phyloP scores from a whole-genome alignment of 1,140 invertebrate species.

The Cardiocondyla obscurior region DNA sequence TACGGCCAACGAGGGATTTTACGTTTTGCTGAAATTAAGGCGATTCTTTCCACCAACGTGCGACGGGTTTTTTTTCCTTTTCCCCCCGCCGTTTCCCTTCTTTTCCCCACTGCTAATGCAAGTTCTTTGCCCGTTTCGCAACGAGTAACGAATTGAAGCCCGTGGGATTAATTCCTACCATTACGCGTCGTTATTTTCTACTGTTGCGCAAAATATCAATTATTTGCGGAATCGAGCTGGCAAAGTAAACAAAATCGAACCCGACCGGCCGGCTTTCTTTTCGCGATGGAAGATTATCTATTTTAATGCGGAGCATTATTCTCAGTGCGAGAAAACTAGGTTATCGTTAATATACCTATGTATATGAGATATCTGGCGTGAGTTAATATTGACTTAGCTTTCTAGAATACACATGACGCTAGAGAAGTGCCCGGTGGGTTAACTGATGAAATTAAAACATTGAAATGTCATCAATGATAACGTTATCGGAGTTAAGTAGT shows the following conservation, averaged over 20 bases:
- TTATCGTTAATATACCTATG: conserved; percentile 26
- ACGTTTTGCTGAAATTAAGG: conserved; percentile 51
- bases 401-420: neutral
- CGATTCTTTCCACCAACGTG: conserved; percentile 19
- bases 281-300: neutral
- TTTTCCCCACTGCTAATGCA: too few relatives aligned
- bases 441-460: neutral
- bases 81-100: too few relatives aligned
- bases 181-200: neutral
- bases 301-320: neutral
- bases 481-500: conserved; percentile 25
- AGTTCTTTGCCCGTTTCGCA: neutral
- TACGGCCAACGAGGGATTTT: conserved; percentile 14
- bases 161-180: neutral
- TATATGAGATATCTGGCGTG: neutral
- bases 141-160: neutral
- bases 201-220: conserved; percentile 13
- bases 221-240: neutral
- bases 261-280: neutral
- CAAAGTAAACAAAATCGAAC: conserved; percentile 10
- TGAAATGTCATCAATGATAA: conserved; percentile 6
- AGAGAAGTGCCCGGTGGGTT: conserved; percentile 2
- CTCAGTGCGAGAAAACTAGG: conserved; percentile 31
- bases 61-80: neutral
- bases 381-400: conserved; percentile 55